Percentiles rank a stretch among this genome's conserved stretches.
phyloP scores from a whole-genome alignment of 2,113 vertebrate species.

The Spizaetus ornatus region DNA sequence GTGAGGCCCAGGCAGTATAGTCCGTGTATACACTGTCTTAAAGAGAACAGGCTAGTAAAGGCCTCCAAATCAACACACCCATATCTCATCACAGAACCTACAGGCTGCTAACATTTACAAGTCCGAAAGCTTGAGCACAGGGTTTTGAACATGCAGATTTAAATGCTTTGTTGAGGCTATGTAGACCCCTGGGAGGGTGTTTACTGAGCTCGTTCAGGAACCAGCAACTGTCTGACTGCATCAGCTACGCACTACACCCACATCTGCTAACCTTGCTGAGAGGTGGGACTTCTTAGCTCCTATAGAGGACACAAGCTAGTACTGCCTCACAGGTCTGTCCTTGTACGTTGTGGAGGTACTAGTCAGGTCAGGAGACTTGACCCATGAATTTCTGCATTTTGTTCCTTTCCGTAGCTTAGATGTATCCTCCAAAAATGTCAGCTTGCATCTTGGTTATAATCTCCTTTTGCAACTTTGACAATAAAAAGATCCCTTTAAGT shows the following conservation, averaged over 20 bases:
- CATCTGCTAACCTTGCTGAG: not conserved
- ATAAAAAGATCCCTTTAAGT: not conserved
- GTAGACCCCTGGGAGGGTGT: not conserved
- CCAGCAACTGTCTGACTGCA: not conserved
- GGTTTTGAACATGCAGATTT: not conserved
- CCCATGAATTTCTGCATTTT: not conserved
- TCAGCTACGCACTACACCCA: accelerated
- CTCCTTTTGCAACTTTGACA: not conserved
- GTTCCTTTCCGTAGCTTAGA: not conserved
- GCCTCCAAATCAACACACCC: not conserved
- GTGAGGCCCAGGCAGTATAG: not conserved
- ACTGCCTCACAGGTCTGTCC: not conserved
- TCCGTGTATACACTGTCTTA: not conserved
- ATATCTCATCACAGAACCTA: not conserved
- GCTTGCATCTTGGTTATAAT: not conserved
- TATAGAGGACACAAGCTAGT: not conserved
- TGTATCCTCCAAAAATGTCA: not conserved
- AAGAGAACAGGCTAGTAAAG: not conserved
- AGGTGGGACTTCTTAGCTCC: not conserved
- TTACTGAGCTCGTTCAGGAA: accelerated
- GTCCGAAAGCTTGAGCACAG: not conserved
- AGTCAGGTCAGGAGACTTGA: not conserved
- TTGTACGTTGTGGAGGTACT: not conserved
- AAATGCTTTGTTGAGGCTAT: not conserved
- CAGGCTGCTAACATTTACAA: not conserved